Percentiles rank a stretch among this genome's conserved stretches.
These are phyloP conservation scores for Triplophysa bombifrons DNA, from an alignment of 2,797 vertebrate species.

Conservation along the genomic window DNA sequence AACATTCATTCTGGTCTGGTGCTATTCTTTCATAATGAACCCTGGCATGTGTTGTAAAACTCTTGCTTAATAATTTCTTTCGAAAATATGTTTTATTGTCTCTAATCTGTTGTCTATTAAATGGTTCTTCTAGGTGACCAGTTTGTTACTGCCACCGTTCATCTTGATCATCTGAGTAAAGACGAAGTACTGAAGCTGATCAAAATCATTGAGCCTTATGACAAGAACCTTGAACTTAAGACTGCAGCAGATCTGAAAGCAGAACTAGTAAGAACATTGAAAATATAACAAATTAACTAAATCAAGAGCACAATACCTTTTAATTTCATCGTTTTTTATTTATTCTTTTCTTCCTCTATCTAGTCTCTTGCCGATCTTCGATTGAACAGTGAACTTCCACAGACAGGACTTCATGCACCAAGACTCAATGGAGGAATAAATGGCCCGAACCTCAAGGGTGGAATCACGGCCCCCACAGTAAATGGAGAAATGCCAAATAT, in stretches of 20 bases:
- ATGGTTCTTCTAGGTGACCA: conserved; percentile 66
- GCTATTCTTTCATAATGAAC: too few relatives aligned
- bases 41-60: too few relatives aligned
- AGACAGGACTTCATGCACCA: conserved; percentile 60
- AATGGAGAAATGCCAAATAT: conserved; percentile 63
- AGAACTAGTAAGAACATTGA: conserved; percentile 51
- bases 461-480: conserved; percentile 59
- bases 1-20: too few relatives aligned
- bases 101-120: neutral
- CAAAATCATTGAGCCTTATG: conserved; percentile 73
- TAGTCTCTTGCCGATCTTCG: conserved; percentile 50
- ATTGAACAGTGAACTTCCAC: conserved; percentile 42
- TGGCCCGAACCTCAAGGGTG: conserved; percentile 50
- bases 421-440: conserved; percentile 62
- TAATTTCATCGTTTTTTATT: neutral
- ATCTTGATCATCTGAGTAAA: conserved; percentile 73
- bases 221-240: conserved; percentile 74
- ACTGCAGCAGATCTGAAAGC: conserved; percentile 68
- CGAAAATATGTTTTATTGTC: neutral
- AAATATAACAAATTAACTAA: conserved; percentile 44
- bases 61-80: too few relatives aligned
- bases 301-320: conserved; percentile 53
- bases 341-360: neutral
- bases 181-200: conserved; percentile 70
- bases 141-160: conserved; percentile 77